phyloP scores from a whole-genome alignment of 1,140 invertebrate genomes.

The Lepidostoma basale region DNA sequence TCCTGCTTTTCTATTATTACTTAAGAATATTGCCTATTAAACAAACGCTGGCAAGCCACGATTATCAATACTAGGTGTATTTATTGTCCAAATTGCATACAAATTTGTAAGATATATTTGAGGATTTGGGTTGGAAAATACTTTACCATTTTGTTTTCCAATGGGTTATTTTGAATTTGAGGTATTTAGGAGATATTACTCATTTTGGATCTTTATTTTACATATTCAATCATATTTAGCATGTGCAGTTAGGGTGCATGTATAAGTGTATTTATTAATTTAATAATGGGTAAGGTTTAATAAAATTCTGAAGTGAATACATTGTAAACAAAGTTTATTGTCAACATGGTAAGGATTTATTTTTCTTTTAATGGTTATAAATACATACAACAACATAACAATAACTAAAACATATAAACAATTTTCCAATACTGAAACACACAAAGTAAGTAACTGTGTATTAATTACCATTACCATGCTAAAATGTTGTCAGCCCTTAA shows the following conservation, averaged over 20 bases:
- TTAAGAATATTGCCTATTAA: no score
- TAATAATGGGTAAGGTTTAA: not conserved
- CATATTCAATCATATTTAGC: not conserved
- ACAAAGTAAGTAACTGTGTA: not conserved
- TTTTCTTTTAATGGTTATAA: no score
- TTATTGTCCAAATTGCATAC: no score
- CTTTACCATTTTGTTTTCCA: no score
- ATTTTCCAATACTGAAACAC: not conserved
- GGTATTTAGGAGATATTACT: no score
- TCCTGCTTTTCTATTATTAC: no score
- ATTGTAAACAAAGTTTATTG: conserved; percentile 7
- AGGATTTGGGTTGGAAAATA: no score
- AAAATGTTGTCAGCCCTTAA: not conserved
- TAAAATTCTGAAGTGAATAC: not conserved
- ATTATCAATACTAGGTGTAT: no score
- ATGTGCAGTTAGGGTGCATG: not conserved
- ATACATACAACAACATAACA: conserved; percentile 24
- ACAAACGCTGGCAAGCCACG: no score
- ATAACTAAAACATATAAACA: conserved; percentile 9
- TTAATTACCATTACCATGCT: not conserved
- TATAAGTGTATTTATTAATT: no score
- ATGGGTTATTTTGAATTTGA: no score
- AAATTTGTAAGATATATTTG: no score
- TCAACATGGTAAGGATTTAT: not conserved
- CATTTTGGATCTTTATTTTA: not conserved